A percentile compares a stretch with the other conserved stretches of the same genome.
These are phyloP conservation scores for Myodes glareolus DNA, from an alignment of 2,113 vertebrate genomes.

Conservation along the genomic window DNA sequence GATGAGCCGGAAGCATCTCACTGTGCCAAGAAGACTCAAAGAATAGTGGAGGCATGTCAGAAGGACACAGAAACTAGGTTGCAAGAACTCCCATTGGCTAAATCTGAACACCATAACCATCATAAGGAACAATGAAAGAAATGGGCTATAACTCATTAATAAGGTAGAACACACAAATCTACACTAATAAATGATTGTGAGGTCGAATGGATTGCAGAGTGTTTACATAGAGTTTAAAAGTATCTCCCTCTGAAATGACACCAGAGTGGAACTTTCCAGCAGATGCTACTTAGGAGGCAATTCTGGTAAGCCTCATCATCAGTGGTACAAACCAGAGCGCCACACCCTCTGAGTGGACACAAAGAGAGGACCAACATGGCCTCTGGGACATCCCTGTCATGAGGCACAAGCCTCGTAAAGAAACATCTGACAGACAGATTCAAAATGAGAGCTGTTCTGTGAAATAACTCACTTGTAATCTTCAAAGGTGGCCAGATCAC, in stretches of 20 bases:
- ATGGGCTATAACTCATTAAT: not conserved
- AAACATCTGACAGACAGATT: not conserved
- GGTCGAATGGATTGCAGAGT: not conserved
- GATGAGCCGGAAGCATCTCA: constrained; percentile 1
- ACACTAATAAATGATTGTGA: not conserved
- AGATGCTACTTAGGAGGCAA: not conserved
- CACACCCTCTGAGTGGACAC: rapidly evolving
- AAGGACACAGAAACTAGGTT: not conserved
- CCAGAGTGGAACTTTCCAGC: not conserved
- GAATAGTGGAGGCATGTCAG: not conserved
- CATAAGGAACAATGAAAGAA: constrained; percentile 2
- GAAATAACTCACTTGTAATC: not conserved
- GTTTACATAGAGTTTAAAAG: not conserved
- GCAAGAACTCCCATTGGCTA: not conserved
- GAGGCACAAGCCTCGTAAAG: not conserved
- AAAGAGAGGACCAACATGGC: rapidly evolving
- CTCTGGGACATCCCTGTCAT: not conserved
- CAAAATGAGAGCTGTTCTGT: not conserved
- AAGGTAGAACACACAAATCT: not conserved
- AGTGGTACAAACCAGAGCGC: not conserved
- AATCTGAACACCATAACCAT: not conserved
- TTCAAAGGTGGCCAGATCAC: not conserved
- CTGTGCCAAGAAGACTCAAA: not conserved
- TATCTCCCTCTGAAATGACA: not conserved
- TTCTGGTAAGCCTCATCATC: not conserved